A percentile compares a stretch with the other conserved stretches of the same genome.
Evolutionary conservation across 2,888 invertebrate species (phyloP).

Genomic region (Aleiodes alternator): DNA sequence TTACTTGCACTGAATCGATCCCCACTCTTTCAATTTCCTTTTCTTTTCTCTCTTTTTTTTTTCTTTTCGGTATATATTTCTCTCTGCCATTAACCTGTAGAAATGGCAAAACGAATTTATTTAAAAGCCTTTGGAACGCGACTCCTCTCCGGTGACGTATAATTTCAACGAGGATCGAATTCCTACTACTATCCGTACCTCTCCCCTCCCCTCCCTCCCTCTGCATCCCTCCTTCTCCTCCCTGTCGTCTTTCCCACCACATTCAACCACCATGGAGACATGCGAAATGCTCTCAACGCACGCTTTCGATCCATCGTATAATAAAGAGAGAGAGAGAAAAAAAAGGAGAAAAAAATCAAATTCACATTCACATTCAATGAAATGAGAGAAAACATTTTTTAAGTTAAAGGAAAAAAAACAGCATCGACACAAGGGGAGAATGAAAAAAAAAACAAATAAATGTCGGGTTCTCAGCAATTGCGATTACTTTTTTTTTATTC

Average conservation of each 20-base stretch:
- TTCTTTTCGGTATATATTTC: constrained; percentile 3
- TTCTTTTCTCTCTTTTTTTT: background rate
- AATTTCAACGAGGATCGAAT: constrained; percentile 46
- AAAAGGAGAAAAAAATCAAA: constrained; percentile 38
- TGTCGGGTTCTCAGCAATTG: constrained; percentile 48
- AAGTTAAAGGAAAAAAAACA: constrained; percentile 12
- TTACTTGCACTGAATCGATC: constrained; percentile 27
- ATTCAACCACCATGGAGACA: constrained; percentile 29
- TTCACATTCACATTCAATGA: constrained; percentile 11
- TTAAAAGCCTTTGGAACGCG: constrained; percentile 37
- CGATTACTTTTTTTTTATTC: constrained; percentile 42
- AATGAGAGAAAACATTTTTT: constrained; percentile 18
- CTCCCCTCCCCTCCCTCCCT: background rate
- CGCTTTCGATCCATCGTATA: constrained; percentile 35
- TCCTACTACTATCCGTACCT: constrained; percentile 14
- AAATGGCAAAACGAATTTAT: constrained; percentile 41
- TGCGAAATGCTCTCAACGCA: constrained; percentile 37
- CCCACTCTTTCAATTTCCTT: background rate
- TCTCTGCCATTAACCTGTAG: constrained; percentile 20
- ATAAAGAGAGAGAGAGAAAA: constrained; percentile 20
- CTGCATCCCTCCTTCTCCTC: too few relatives aligned
- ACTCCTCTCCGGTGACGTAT: constrained; percentile 42
- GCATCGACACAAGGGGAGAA: constrained; percentile 5
- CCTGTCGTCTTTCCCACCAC: background rate
- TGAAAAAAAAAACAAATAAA: constrained; percentile 36